Percentiles rank a stretch among this genome's conserved stretches.
Conservation (phyloP, 2,113 vertebrate species). For the Mustelus asterias region DNA sequence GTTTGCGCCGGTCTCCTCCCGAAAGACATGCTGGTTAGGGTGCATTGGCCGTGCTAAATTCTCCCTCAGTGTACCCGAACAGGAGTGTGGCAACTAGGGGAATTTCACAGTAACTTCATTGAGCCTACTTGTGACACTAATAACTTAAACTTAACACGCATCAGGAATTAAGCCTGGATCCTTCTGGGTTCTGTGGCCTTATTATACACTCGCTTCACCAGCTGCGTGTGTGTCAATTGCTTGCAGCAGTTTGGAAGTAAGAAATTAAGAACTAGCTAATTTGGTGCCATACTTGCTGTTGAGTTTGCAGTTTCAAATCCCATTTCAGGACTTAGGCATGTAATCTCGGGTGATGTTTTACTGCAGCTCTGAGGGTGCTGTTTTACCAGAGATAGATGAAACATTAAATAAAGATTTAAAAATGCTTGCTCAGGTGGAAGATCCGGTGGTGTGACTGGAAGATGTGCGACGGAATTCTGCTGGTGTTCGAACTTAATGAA, state of each 20-base stretch:
- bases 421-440: neutral
- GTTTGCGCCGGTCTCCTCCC: too few relatives aligned
- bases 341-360: neutral
- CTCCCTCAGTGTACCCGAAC: too few relatives aligned
- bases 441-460: neutral
- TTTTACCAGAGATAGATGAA: neutral
- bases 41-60: too few relatives aligned
- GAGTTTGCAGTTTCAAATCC: neutral
- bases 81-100: too few relatives aligned
- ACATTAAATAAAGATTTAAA: neutral
- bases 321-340: neutral
- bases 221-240: neutral
- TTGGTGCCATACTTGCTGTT: neutral
- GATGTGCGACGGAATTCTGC: neutral
- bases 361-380: neutral
- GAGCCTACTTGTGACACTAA: too few relatives aligned
- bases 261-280: neutral
- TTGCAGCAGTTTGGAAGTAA: neutral
- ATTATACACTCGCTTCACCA: neutral
- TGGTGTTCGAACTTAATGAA: neutral
- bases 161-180: neutral
- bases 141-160: neutral
- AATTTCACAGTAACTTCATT: too few relatives aligned
- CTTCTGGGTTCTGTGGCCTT: neutral
- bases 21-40: too few relatives aligned